phyloP scores from a whole-genome alignment of 2,888 invertebrate species.

The Ryuthela nishihirai region DNA sequence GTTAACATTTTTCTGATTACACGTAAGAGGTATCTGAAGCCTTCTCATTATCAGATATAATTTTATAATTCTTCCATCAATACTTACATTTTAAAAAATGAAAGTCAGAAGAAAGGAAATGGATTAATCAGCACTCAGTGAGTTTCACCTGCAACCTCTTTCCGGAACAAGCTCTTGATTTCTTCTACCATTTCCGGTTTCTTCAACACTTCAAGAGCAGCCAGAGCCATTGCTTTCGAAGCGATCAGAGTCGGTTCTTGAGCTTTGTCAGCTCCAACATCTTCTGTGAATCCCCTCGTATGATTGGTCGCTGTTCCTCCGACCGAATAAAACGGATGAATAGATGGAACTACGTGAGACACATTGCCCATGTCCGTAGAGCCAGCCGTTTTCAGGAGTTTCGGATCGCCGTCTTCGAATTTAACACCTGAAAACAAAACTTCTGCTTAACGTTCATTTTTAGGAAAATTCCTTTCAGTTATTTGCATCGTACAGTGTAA shows the following conservation, averaged over 20 bases:
- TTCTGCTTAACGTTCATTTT: too few species aligned
- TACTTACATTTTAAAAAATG: too few species aligned
- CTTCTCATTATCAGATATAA: too few species aligned
- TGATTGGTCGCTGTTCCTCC: conserved; percentile 44
- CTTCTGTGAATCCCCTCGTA: conserved; percentile 46
- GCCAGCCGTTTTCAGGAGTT: conserved; percentile 45
- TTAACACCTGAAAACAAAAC: conserved; percentile 24
- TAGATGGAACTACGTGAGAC: conserved; percentile 47
- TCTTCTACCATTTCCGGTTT: conserved; percentile 30
- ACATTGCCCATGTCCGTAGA: conserved; percentile 46
- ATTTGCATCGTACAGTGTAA: too few species aligned
- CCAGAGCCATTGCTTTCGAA: conserved; percentile 44
- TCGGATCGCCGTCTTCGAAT: conserved; percentile 6
- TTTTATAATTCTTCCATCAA: too few species aligned
- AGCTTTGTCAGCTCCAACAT: conserved; percentile 38
- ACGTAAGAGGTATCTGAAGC: too few species aligned
- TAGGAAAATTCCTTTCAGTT: too few species aligned
- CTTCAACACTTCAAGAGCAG: conserved; percentile 42
- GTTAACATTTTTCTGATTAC: too few species aligned
- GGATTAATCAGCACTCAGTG: too few species aligned
- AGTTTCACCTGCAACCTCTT: conserved; percentile 10
- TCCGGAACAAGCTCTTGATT: conserved; percentile 39
- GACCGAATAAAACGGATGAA: conserved; percentile 43
- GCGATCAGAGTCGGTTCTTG: conserved; percentile 41
- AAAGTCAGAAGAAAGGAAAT: too few species aligned